Conservation (phyloP, 2,113 vertebrate species). For the Capricornis sumatraensis region DNA sequence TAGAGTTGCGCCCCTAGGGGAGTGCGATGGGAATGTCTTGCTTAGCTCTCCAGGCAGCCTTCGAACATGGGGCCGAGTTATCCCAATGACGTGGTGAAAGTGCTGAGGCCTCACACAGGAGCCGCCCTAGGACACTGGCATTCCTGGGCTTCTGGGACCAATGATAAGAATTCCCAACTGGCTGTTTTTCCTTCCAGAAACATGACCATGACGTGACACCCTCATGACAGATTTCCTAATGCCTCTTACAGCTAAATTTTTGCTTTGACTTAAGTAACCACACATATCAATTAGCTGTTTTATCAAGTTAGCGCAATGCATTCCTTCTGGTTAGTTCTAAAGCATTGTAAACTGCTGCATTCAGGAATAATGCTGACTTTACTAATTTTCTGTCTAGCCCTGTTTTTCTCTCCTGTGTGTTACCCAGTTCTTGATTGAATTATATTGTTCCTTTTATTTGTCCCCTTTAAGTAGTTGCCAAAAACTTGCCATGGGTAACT, state of each 20-base stretch:
- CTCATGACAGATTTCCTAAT: background rate
- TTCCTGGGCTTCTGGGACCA: conserved; percentile 15
- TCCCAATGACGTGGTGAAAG: background rate
- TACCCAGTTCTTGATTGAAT: conserved; percentile 59
- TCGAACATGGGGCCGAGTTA: conserved; percentile 10
- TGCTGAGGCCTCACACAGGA: background rate
- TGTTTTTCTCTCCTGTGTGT: conserved; percentile 56
- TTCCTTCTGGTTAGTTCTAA: conserved; percentile 37
- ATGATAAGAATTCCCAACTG: conserved; percentile 8
- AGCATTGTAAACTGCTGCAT: background rate
- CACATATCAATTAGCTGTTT: background rate
- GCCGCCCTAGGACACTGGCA: background rate
- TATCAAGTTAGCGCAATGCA: background rate
- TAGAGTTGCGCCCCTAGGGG: conserved; percentile 12
- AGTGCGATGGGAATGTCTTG: background rate
- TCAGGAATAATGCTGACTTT: conserved; percentile 58
- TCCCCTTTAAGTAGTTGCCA: conserved; percentile 58
- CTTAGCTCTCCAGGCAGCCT: background rate
- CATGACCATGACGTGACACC: background rate
- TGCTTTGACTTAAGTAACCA: background rate
- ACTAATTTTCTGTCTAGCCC: conserved; percentile 46
- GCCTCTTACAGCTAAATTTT: background rate
- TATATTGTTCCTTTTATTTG: conserved; percentile 62
- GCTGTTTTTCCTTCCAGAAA: background rate
- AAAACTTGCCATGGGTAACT: conserved; percentile 49